Conservation (phyloP, 2,797 vertebrate species). For the Mus minutoides region DNA sequence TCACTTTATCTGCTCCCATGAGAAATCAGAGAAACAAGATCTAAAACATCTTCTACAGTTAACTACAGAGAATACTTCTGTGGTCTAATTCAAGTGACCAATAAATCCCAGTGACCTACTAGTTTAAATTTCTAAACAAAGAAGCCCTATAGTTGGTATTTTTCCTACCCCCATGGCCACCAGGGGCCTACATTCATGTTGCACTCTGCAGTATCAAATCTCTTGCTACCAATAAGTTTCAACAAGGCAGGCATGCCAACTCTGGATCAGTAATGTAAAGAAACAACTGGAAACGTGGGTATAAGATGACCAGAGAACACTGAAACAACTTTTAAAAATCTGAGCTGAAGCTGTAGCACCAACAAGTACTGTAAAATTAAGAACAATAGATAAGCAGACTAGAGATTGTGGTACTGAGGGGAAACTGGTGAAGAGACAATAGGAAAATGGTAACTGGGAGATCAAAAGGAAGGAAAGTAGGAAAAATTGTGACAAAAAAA, state of each 20-base stretch:
- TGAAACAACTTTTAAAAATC: constrained; percentile 58
- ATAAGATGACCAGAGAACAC: neutral
- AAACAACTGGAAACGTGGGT: neutral
- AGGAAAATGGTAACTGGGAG: neutral
- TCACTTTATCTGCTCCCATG: neutral
- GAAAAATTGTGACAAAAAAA: neutral
- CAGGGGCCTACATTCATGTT: neutral
- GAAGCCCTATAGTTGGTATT: neutral
- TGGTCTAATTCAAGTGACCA: neutral
- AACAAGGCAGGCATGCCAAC: neutral
- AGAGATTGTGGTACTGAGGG: neutral
- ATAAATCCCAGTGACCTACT: neutral
- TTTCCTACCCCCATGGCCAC: neutral
- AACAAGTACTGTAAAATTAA: neutral
- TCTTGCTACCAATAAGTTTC: neutral
- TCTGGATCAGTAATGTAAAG: neutral
- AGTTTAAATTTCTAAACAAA: constrained; percentile 53
- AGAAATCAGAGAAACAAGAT: constrained; percentile 33
- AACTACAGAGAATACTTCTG: neutral
- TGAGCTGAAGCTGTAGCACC: neutral
- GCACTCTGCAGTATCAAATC: constrained; percentile 20
- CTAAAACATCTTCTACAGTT: neutral
- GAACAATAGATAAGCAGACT: neutral
- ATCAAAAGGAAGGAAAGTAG: neutral
- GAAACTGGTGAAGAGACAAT: neutral